Conservation (phyloP, 1,140 invertebrate genomes). For the Anastatus disparis region DNA sequence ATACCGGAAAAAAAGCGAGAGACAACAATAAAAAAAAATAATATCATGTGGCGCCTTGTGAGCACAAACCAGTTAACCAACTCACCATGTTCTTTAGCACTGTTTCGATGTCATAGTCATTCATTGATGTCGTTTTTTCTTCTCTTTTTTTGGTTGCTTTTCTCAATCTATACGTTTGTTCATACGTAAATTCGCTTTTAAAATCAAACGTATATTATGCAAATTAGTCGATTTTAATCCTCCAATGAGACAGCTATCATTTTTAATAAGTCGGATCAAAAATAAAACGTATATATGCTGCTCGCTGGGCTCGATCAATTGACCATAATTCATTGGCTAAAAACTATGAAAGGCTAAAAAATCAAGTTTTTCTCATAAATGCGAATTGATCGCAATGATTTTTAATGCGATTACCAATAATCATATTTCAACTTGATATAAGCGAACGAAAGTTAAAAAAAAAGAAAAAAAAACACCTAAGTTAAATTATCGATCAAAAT, state of each 20-base stretch:
- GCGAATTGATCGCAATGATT: background rate
- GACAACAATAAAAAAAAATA: background rate
- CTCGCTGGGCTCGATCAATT: slow-evolving; percentile 49
- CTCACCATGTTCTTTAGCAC: slow-evolving; percentile 44
- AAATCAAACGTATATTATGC: slow-evolving; percentile 65
- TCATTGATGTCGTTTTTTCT: slow-evolving; percentile 53
- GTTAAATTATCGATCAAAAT: no score
- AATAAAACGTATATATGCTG: no score
- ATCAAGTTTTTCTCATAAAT: background rate
- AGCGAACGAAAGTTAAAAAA: no score
- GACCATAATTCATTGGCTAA: slow-evolving; percentile 48
- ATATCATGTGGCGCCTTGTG: slow-evolving; percentile 38
- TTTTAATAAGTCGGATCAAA: slow-evolving; percentile 57
- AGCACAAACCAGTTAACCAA: slow-evolving; percentile 42
- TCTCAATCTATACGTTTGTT: slow-evolving; percentile 64
- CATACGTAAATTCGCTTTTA: slow-evolving; percentile 65
- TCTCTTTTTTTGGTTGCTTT: slow-evolving; percentile 62
- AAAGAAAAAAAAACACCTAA: no score
- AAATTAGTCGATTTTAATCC: slow-evolving; percentile 67
- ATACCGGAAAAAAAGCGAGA: background rate
- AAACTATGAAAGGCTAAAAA: slow-evolving; percentile 31
- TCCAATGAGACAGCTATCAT: slow-evolving; percentile 58
- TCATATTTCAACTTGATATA: no score
- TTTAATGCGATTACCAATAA: slow-evolving; percentile 33
- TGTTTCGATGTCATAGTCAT: slow-evolving; percentile 24